These are phyloP conservation scores for Pachyseris speciosa DNA, from an alignment of 64 coral and sea anemone genomes.

Conservation along the genomic window DNA sequence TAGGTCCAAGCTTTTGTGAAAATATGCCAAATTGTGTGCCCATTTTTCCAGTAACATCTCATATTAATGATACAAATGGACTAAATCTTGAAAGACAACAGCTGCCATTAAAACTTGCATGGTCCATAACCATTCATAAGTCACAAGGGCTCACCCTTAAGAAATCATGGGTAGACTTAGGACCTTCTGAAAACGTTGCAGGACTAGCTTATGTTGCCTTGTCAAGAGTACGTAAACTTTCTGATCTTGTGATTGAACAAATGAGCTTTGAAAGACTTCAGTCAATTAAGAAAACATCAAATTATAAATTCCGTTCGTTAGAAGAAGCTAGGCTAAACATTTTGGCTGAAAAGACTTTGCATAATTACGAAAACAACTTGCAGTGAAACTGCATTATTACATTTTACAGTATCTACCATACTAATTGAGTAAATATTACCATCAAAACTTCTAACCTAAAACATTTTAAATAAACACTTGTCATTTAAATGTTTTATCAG, in stretches of 20 bases:
- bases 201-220: neutral
- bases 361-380: slow-evolving; percentile 9
- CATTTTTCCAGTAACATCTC: slow-evolving; percentile 5
- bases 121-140: slow-evolving; percentile 27
- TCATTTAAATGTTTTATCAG: too few relatives aligned
- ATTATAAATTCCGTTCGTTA: slow-evolving; percentile 2
- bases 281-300: neutral
- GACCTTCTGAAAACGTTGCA: neutral
- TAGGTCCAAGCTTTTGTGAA: slow-evolving; percentile 11
- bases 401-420: slow-evolving; percentile 40
- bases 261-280: too few relatives aligned
- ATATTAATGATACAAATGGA: slow-evolving; percentile 7
- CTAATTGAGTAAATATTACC: too few relatives aligned
- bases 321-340: slow-evolving; percentile 35
- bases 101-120: slow-evolving; percentile 29
- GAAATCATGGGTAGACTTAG: neutral
- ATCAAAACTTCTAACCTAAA: too few relatives aligned
- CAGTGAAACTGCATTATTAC: too few relatives aligned
- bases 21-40: slow-evolving; percentile 1
- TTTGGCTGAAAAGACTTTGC: slow-evolving; percentile 49
- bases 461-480: slow-evolving; percentile 8
- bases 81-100: slow-evolving; percentile 8
- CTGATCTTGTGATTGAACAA: too few relatives aligned
- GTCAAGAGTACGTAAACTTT: neutral
- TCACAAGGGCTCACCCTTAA: slow-evolving; percentile 12